These are phyloP conservation scores for Nannobrachium achirus DNA, from an alignment of 2,113 vertebrate genomes.

Conservation along the genomic window DNA sequence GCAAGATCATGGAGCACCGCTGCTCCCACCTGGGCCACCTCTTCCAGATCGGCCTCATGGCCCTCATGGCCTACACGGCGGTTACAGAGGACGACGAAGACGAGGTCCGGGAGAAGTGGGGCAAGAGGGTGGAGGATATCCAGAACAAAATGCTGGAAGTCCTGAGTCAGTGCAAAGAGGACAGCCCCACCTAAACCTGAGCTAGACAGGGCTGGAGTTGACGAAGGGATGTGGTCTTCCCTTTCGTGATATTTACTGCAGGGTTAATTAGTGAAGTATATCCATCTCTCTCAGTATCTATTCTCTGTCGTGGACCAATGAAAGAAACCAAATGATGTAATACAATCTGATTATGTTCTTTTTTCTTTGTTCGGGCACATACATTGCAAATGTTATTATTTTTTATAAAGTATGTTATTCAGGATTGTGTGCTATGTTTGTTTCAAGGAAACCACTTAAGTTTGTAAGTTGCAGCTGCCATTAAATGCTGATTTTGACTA, in stretches of 20 bases:
- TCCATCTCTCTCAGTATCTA: slow-evolving; percentile 5
- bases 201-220: not conserved
- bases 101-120: slow-evolving; percentile 77
- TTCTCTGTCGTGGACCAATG: slow-evolving; percentile 37
- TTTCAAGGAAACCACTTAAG: slow-evolving; percentile 39
- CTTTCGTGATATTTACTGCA: not conserved
- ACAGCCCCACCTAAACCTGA: slow-evolving; percentile 32
- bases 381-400: slow-evolving; percentile 13
- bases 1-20: slow-evolving; percentile 73
- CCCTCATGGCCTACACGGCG: slow-evolving; percentile 79
- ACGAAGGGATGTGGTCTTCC: slow-evolving; percentile 7
- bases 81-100: slow-evolving; percentile 81
- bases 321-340: slow-evolving; percentile 39
- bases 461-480: slow-evolving; percentile 31
- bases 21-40: slow-evolving; percentile 78
- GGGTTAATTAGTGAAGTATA: slow-evolving; percentile 2
- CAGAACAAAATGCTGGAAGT: slow-evolving; percentile 80
- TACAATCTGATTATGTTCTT: slow-evolving; percentile 32
- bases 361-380: slow-evolving; percentile 27
- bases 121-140: slow-evolving; percentile 72
- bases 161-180: slow-evolving; percentile 70
- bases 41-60: slow-evolving; percentile 81
- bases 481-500: slow-evolving; percentile 40
- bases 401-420: slow-evolving; percentile 7
- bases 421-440: slow-evolving; percentile 17